Conservation (phyloP, 2,113 vertebrate species). For the Polypterus bichir region DNA sequence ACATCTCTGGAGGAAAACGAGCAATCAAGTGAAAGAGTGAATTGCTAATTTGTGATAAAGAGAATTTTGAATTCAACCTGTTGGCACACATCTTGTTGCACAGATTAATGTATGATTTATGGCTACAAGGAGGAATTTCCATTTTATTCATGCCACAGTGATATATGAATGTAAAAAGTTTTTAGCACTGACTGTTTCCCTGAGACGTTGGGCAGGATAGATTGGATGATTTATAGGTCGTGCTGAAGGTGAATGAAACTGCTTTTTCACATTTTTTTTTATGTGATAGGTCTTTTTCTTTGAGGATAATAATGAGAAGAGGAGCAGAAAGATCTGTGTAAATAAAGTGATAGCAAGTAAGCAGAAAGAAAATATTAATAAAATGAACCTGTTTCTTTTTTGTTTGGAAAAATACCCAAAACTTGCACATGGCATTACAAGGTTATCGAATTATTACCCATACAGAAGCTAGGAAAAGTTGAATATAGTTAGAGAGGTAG, state of each 20-base stretch:
- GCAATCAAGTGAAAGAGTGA: no score
- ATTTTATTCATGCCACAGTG: constrained; percentile 25
- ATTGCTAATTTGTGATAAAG: constrained; percentile 10
- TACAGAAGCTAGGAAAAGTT: no score
- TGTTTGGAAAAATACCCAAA: no score
- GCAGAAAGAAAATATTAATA: no score
- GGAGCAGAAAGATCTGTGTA: no score
- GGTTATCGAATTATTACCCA: no score
- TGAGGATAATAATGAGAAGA: constrained; percentile 14
- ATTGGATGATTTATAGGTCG: constrained; percentile 24
- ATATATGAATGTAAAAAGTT: constrained; percentile 23
- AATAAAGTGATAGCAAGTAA: no score
- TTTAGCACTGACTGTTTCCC: constrained; percentile 18
- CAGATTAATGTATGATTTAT: constrained; percentile 28
- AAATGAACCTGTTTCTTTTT: no score
- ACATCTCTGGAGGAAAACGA: no score
- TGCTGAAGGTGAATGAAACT: constrained; percentile 15
- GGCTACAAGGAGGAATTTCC: constrained; percentile 18
- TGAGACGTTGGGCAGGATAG: constrained; percentile 13
- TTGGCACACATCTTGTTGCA: constrained; percentile 15
- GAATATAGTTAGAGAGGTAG: no score
- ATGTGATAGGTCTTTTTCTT: constrained; percentile 13
- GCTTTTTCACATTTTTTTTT: constrained; percentile 16
- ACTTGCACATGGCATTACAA: no score
- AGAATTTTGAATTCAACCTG: constrained; percentile 16